Conservation (phyloP, 2,797 vertebrate species). For the Oophaga sylvatica region DNA sequence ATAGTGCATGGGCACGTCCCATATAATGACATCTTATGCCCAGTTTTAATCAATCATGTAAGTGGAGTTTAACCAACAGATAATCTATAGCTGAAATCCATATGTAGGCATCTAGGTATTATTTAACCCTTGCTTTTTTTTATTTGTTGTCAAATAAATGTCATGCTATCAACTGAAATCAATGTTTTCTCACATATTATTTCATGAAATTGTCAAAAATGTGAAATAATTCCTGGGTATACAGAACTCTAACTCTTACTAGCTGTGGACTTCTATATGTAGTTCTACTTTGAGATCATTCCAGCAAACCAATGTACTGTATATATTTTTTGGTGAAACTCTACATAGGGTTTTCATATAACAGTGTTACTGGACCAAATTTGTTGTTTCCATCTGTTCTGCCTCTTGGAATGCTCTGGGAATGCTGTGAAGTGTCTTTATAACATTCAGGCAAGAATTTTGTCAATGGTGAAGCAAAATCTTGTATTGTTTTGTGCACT, state of each 20-base stretch:
- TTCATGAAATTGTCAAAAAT: constrained; percentile 34
- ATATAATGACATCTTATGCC: constrained; percentile 74
- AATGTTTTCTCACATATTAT: constrained; percentile 42
- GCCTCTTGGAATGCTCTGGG: constrained; percentile 83
- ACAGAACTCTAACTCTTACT: constrained; percentile 2
- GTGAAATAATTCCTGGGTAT: constrained; percentile 31
- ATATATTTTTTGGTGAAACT: constrained; percentile 9
- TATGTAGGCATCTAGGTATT: constrained; percentile 38
- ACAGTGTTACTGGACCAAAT: constrained; percentile 80
- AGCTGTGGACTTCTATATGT: constrained; percentile 33
- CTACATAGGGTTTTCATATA: constrained; percentile 41
- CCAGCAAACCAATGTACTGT: constrained; percentile 13
- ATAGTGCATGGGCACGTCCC: constrained; percentile 80
- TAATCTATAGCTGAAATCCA: constrained; percentile 31
- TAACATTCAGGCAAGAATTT: constrained; percentile 87
- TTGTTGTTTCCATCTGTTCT: constrained; percentile 77
- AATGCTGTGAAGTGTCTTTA: constrained; percentile 82
- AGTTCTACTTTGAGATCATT: constrained; percentile 34
- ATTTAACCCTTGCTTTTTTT: constrained; percentile 46
- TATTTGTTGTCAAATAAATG: constrained; percentile 51
- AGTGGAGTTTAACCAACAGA: constrained; percentile 45
- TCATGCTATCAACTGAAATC: constrained; percentile 10
- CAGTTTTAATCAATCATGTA: constrained; percentile 69
- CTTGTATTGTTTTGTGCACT: constrained; percentile 89
- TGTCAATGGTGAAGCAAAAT: constrained; percentile 79